Evolutionary conservation across 1,140 invertebrate species (phyloP), one percentile per base, ranked within the genome.

Genomic region (Drosophila kurseongensis): DNA sequence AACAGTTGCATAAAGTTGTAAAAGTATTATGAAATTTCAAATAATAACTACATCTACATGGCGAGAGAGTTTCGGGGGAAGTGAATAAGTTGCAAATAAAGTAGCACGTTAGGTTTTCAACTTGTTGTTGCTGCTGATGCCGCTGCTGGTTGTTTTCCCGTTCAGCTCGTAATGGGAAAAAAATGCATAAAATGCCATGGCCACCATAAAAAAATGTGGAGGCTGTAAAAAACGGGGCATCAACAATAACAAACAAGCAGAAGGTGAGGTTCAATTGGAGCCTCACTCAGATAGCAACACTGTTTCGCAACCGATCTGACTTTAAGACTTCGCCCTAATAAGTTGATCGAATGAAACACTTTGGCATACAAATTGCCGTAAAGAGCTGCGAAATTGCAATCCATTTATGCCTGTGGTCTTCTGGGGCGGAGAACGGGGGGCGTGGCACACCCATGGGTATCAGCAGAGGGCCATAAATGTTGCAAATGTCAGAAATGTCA

Each of bases 21-120:
- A 88, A 88, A 88, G 84, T 89, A 88, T 88, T 88, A 88, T 88
- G 80, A 88, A 88, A 88, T 84, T 88, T 84, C 61, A 88, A 88
- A 89, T 88, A 84, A 88, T 89, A 88, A 89, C 84, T 89, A 82
- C 77, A 84, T 78, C 79, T 75, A 75, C 83, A 72, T 72, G 65
- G 32, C 18, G 1, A 32, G 23, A n/a, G 58, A 59, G 63, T 61
- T 18, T 18, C 27, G 27, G 48, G 55, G 58, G 60, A 68, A 88
- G 83, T 88, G 80, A 88, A 88, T 83, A 85, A 83, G 71, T 79
- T 66, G 60, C 73, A 88, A 67, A 82, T 82, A 88, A 75, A 88
- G 69, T 78, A 61, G 69, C 63, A 67, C 61, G 75, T 81, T 75
- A 66, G 68, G 58, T 69, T 69, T 69, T 56, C 54, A 62, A 48